Evolutionary conservation across 2,888 invertebrate species (phyloP), one percentile per base, ranked within the genome.

Genomic region (Resseliella maxima): DNA sequence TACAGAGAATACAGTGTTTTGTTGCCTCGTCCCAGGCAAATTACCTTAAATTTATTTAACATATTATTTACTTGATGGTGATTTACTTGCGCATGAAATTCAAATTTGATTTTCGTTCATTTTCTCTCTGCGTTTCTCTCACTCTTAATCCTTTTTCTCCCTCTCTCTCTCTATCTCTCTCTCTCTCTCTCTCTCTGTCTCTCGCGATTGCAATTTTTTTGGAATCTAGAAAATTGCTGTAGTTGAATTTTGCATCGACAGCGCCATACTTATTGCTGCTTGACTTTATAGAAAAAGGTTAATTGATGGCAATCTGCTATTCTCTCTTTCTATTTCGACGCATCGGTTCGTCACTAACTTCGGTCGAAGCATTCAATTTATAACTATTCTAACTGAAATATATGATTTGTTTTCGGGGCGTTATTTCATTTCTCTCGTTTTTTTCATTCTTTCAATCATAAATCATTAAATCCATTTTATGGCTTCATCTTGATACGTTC

Each of bases 61-160:
- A 59, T 59, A 59, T 59, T 59, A 59, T 59, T 59, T 24, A 12
- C 59, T 59, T 27, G 59, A 27, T 27, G n/a, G 59, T 59, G 59
- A 59, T 59, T 59, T 59, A 59, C 59, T 59, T 59, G 59, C 1
- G 50, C 50, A 59, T 59, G 24, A 59, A 59, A 24, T 24, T 50
- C 50, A 12, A 50, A 59, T 59, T 59, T 59, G 59, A 59, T 24
- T 59, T 59, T 59, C 27, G 59, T 59, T 24, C 41, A 41, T 8
- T 41, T 41, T 41, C 41, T 41, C 41, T 5, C 5, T 8, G 12
- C 41, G 41, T 8, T 41, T 5, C 5, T 45, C 12, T 45, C 45
- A 12, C 45, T 45, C 45, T 5, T 5, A 45, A 45, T 45, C 8
- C 45, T 10, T 45, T 45, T 45, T 5, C 8, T 45, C n/a, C n/a